Evolutionary conservation across 2,113 vertebrate species (phyloP), one percentile per base, ranked within the genome.

Genomic region (Proterorhinus semilunaris): DNA sequence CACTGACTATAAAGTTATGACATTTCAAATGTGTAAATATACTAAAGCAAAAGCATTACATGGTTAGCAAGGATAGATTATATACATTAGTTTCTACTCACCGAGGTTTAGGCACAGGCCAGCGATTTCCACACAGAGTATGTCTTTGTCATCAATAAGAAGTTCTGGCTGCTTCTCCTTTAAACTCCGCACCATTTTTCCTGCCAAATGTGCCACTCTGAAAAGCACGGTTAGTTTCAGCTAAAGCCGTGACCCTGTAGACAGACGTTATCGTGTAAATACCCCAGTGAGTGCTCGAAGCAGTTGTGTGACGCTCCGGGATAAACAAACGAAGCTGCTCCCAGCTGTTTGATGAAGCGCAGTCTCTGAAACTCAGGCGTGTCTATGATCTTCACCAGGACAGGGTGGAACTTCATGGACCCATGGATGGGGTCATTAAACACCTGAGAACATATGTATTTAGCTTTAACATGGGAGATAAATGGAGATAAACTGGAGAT

Each of bases 351-450:
- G 71, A 99, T 93, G 75, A 95, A 91, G 7, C 96, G 86, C 1
- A 99, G 94, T 21, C 96, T 93, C 82, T 98, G 96, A 87, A 98
- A 98, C 49, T 98, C 95, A n/a, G 95, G 96, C 0, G 96, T 99
- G 89, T 99, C 97, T 0, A 99, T 96, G 90, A 99, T 96, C 6
- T 54, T 83, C 53, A 99, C 74, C 0, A 99, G 94, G 8, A 99
- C 92, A 0, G 96, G 96, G 27, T 98, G 98, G 6, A 98, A 50
- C 63, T 95, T 96, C 74, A 98, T 91, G 53, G 96, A 95, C 0
- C 96, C 96, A 0, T 99, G 98, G 69, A 99, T 92, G 2, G 97
- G 95, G 80, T 99, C 98, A 0, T 99, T 99, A 69, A 99, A 96
- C 15, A 99, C 95, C 98, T 99, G 79, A 2, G 53, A 84, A 83